Evolutionary conservation across 2,113 vertebrate species (phyloP).

Genomic region (Ceyx margarethae): DNA sequence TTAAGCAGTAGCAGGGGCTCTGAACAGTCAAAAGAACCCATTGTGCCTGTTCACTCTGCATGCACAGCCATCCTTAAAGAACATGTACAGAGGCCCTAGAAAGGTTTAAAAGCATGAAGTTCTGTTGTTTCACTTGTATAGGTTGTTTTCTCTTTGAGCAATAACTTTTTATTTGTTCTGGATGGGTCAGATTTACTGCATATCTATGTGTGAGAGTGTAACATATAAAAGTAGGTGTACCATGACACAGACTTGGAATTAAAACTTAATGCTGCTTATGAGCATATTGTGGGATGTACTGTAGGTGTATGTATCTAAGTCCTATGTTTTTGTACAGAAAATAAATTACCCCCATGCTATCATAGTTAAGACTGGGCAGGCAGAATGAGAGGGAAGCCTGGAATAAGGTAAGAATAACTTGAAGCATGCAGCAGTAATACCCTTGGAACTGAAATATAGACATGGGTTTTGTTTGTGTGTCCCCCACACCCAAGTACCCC

Average conservation of each 20-base stretch:
- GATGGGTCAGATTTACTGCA: not conserved
- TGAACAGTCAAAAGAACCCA: not conserved
- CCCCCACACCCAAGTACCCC: rapidly evolving
- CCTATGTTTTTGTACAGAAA: not conserved
- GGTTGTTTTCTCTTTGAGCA: not conserved
- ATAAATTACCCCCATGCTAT: not conserved
- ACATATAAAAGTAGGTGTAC: not conserved
- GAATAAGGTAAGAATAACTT: rapidly evolving
- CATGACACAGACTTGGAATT: not conserved
- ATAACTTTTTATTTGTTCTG: not conserved
- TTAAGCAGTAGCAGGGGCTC: not conserved
- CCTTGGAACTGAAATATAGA: not conserved
- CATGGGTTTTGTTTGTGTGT: rapidly evolving
- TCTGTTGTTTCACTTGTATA: not conserved
- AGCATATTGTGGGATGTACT: not conserved
- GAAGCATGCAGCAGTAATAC: not conserved
- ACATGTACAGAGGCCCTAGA: rapidly evolving
- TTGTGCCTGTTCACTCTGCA: not conserved
- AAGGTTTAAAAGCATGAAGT: not conserved
- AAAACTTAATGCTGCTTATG: not conserved
- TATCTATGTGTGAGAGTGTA: rapidly evolving
- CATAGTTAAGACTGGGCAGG: not conserved
- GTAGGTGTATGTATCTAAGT: not conserved
- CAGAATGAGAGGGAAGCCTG: not conserved
- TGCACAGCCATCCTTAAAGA: not conserved